Evolutionary conservation across 1,140 invertebrate species (phyloP).

Genomic region (Cataglyphis hispanica): DNA sequence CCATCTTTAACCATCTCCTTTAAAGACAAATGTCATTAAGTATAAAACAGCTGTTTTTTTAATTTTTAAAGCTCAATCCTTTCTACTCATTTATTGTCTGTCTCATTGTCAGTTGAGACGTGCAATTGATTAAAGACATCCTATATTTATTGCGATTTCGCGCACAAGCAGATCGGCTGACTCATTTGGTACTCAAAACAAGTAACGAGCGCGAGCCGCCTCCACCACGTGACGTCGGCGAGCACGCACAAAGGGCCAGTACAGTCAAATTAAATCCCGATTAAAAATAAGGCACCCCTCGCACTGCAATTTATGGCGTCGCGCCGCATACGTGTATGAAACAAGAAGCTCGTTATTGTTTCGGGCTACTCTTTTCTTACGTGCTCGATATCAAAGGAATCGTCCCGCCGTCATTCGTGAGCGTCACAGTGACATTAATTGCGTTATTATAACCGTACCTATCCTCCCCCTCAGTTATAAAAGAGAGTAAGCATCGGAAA

Average conservation of each 20-base stretch:
- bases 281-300: conserved; percentile 71
- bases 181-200: conserved; percentile 15
- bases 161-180: not conserved
- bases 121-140: conserved; percentile 6
- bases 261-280: conserved; percentile 73
- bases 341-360: conserved; percentile 64
- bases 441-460: conserved; percentile 17
- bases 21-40: not conserved
- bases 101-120: not conserved
- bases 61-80: not conserved
- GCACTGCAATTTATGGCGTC: conserved; percentile 73
- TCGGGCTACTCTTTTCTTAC: conserved; percentile 24
- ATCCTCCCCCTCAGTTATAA: not conserved
- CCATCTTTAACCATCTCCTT: not conserved
- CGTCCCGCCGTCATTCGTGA: conserved; percentile 34
- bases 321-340: conserved; percentile 45
- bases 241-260: conserved; percentile 65
- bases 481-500: not conserved
- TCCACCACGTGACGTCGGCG: conserved; percentile 60
- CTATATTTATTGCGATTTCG: conserved; percentile 37
- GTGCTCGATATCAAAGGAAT: conserved; percentile 42
- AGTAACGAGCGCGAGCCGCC: conserved; percentile 31
- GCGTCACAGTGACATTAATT: conserved; percentile 29
- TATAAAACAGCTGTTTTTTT: not conserved
- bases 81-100: not conserved